Evolutionary conservation across 2,888 invertebrate species (phyloP).

Genomic region (Pollenia griseotomentosa): DNA sequence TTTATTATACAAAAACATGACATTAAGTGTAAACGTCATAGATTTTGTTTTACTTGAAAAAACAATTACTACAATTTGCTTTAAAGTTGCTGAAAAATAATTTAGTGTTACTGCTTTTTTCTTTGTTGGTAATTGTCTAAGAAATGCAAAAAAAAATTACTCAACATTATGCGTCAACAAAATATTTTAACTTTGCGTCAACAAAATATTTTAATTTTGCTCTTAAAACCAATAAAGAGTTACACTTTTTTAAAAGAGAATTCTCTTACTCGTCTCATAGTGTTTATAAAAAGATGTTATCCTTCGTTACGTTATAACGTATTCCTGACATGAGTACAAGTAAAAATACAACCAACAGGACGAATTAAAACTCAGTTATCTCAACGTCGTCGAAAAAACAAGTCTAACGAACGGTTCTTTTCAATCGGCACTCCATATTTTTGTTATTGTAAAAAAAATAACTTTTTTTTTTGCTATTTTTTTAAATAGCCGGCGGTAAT

Average conservation of each 20-base stretch:
- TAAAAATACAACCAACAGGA: constrained; percentile 9
- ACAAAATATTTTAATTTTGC: not conserved
- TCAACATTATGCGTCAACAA: not conserved
- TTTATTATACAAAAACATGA: too few relatives aligned
- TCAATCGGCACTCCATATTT: not conserved
- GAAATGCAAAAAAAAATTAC: not conserved
- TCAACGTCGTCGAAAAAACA: constrained; percentile 28
- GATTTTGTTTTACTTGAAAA: too few relatives aligned
- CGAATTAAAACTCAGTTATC: constrained; percentile 42
- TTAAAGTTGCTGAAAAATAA: too few relatives aligned
- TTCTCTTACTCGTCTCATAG: not conserved
- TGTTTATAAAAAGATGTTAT: not conserved
- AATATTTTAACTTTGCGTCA: not conserved
- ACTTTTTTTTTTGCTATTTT: constrained; percentile 1
- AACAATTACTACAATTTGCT: too few relatives aligned
- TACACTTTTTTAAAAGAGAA: not conserved
- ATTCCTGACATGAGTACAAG: not conserved
- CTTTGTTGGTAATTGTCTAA: too few relatives aligned
- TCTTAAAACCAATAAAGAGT: not conserved
- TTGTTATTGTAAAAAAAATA: constrained; percentile 19
- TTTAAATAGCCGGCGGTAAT: constrained; percentile 4
- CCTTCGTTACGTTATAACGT: constrained; percentile 60
- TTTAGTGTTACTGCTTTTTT: too few relatives aligned
- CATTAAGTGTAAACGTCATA: too few relatives aligned
- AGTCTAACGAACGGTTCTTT: constrained; percentile 23